A percentile compares a stretch with the other conserved stretches of the same genome.
phyloP scores from a whole-genome alignment of 2,888 invertebrate genomes.

The Crossocerus cetratus region DNA sequence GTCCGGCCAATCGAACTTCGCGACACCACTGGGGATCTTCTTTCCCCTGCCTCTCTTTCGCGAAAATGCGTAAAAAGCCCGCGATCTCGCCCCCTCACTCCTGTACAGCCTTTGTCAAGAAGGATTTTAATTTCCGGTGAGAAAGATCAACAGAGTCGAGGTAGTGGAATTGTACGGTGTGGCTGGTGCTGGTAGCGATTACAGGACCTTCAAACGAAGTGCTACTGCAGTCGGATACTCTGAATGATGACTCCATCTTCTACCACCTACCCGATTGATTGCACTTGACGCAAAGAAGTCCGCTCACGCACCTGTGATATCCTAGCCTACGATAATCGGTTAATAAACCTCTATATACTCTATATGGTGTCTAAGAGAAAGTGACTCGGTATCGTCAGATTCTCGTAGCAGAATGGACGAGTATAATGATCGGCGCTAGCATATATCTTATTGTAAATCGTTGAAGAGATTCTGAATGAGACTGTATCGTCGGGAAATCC shows the following conservation, averaged over 20 bases:
- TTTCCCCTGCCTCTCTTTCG: neutral
- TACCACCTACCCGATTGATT: neutral
- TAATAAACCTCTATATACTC: no score
- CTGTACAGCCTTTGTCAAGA: conserved; percentile 55
- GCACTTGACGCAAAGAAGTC: neutral
- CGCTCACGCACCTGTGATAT: neutral
- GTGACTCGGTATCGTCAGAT: no score
- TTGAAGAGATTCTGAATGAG: conserved; percentile 28
- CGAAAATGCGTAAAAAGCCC: conserved; percentile 1
- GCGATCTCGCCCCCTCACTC: neutral
- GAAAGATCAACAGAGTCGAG: conserved; percentile 66
- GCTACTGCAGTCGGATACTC: neutral
- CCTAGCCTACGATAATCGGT: neutral
- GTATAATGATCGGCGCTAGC: neutral
- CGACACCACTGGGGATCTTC: neutral
- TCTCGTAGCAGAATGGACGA: neutral
- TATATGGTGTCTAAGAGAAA: no score
- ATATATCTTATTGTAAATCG: neutral
- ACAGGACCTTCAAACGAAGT: neutral
- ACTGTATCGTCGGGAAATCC: conserved; percentile 29
- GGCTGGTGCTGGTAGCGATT: no score
- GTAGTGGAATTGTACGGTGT: conserved; percentile 24
- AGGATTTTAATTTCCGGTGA: conserved; percentile 75
- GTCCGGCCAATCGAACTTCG: neutral
- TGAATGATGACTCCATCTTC: neutral